Conservation (phyloP, 2,797 vertebrate genomes). For the Miichthys miiuy region DNA sequence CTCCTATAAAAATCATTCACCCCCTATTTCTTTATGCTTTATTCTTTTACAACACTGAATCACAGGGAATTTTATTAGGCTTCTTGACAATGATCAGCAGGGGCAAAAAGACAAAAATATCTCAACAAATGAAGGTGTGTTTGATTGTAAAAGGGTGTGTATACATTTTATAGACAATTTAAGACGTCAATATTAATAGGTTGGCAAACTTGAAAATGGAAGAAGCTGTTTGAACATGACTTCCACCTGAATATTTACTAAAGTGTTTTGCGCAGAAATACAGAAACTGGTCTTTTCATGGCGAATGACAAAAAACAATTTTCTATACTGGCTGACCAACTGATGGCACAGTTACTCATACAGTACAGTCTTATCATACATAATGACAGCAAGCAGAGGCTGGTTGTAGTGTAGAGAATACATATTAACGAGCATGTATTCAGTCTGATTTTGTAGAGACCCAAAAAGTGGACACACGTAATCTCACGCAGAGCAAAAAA, state of each 20-base stretch:
- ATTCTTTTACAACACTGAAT: conserved; percentile 12
- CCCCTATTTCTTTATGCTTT: neutral
- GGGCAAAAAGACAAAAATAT: neutral
- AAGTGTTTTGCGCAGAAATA: neutral
- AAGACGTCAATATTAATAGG: neutral
- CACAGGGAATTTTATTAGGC: neutral
- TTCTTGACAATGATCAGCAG: neutral
- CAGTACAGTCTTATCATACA: conserved; percentile 1
- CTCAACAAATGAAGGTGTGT: neutral
- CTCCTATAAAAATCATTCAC: neutral
- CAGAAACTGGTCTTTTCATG: neutral
- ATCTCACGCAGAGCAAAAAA: conserved; percentile 41
- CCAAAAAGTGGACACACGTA: conserved; percentile 54
- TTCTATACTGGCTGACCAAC: neutral
- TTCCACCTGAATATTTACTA: neutral
- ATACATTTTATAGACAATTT: neutral
- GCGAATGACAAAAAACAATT: neutral
- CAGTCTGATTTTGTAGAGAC: conserved; percentile 35
- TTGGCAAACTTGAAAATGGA: neutral
- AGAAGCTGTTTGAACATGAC: conserved; percentile 11
- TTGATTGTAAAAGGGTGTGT: neutral
- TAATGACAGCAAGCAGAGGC: neutral
- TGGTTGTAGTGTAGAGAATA: neutral
- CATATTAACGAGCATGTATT: conserved; percentile 7
- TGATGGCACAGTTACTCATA: conserved; percentile 4